Conservation (phyloP, 2,113 vertebrate species). For the Anoplopoma fimbria region DNA sequence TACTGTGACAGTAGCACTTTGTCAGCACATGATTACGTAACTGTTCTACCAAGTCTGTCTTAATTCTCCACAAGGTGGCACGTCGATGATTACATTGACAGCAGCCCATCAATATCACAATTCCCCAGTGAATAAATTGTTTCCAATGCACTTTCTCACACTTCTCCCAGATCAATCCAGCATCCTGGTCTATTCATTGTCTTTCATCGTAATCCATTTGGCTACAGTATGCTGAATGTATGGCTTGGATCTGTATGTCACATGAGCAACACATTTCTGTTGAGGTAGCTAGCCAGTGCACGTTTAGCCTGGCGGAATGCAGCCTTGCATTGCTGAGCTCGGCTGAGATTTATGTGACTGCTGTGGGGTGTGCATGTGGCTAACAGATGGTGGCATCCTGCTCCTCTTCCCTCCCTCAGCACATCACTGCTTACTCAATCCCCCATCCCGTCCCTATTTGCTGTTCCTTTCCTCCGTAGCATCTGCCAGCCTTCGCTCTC, state of each 20-base stretch:
- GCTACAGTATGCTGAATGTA: slow-evolving; percentile 12
- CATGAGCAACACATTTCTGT: slow-evolving; percentile 62
- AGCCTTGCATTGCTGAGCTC: slow-evolving; percentile 80
- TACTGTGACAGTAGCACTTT: slow-evolving; percentile 50
- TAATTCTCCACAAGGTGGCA: slow-evolving; percentile 28
- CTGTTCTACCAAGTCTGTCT: slow-evolving; percentile 7
- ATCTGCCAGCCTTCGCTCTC: slow-evolving; percentile 11
- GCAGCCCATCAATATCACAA: slow-evolving; percentile 9
- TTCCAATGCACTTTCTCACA: background rate
- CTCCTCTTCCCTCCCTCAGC: slow-evolving; percentile 68
- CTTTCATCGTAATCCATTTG: background rate
- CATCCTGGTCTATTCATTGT: background rate
- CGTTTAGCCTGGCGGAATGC: slow-evolving; percentile 80
- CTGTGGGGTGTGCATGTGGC: slow-evolving; percentile 85
- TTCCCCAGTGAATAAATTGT: background rate
- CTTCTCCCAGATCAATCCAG: background rate
- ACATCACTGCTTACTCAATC: slow-evolving; percentile 66
- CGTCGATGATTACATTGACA: slow-evolving; percentile 30
- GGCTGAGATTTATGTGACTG: slow-evolving; percentile 85
- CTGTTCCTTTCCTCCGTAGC: slow-evolving; percentile 15
- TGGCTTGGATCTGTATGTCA: slow-evolving; percentile 16
- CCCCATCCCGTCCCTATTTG: slow-evolving; percentile 38
- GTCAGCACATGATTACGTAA: slow-evolving; percentile 38
- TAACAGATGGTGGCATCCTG: slow-evolving; percentile 85
- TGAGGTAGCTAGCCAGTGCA: slow-evolving; percentile 70